Evolutionary conservation across 2,113 vertebrate species (phyloP).

Genomic region (Alligator mississippiensis): DNA sequence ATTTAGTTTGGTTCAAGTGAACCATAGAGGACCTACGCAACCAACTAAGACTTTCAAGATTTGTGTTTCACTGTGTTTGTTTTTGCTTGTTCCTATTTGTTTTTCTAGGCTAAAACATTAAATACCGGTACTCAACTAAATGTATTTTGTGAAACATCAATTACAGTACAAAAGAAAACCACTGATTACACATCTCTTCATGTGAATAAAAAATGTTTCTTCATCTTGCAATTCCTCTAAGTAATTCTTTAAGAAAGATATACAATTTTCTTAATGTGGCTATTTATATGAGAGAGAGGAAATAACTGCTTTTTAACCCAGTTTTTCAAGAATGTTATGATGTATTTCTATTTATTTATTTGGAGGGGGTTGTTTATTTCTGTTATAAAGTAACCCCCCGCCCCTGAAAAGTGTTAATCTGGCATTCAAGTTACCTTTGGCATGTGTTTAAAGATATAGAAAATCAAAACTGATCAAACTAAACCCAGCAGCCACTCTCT

Average conservation of each 20-base stretch:
- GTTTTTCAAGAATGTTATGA: not conserved
- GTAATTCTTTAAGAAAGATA: constrained; percentile 40
- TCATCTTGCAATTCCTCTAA: constrained; percentile 2
- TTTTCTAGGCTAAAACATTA: constrained; percentile 48
- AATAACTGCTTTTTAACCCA: not conserved
- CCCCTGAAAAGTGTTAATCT: not conserved
- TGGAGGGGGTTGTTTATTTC: not conserved
- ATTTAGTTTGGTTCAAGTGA: constrained; percentile 41
- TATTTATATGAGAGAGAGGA: constrained; percentile 8
- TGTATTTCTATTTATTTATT: constrained; percentile 42
- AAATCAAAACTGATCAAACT: constrained; percentile 55
- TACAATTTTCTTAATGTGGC: constrained; percentile 10
- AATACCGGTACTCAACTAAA: constrained; percentile 20
- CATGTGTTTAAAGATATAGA: constrained; percentile 59
- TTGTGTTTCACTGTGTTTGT: constrained; percentile 30
- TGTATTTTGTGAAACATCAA: constrained; percentile 25
- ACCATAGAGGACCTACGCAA: constrained; percentile 22
- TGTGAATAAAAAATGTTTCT: constrained; percentile 2
- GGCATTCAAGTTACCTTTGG: constrained; percentile 52
- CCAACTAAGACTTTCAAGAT: constrained; percentile 52
- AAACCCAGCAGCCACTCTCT: constrained; percentile 42
- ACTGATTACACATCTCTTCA: constrained; percentile 33
- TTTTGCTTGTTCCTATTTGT: constrained; percentile 41
- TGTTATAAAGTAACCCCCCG: not conserved
- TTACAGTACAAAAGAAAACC: constrained; percentile 31